phyloP scores from a whole-genome alignment of 2,888 invertebrate species.

The Sclerodermus sp. region DNA sequence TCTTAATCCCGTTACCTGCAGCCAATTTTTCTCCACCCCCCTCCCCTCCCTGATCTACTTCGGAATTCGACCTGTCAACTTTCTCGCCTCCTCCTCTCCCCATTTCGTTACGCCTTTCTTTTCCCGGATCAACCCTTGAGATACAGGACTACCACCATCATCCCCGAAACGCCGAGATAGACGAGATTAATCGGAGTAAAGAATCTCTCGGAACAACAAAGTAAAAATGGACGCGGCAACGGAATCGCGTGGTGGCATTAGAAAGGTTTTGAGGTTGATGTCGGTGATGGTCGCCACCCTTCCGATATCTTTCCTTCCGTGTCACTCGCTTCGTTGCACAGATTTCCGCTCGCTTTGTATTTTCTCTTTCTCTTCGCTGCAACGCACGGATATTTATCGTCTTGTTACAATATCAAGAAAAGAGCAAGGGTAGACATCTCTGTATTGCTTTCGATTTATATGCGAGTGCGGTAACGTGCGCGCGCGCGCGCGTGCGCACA shows the following conservation, averaged over 20 bases:
- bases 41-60: background rate
- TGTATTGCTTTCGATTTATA: background rate
- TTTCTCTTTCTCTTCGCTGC: constrained; percentile 15
- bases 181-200: too few species aligned
- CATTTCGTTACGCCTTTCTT: background rate
- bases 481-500: background rate
- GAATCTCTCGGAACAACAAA: too few species aligned
- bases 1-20: constrained; percentile 54
- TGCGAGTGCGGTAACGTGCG: background rate
- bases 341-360: background rate
- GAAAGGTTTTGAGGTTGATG: too few species aligned
- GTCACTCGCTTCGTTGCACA: background rate
- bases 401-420: constrained; percentile 10
- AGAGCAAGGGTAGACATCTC: background rate
- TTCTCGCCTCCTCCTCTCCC: background rate
- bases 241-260: too few species aligned
- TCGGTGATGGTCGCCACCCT: too few species aligned
- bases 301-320: too few species aligned
- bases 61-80: background rate
- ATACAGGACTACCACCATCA: too few species aligned
- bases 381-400: constrained; percentile 35
- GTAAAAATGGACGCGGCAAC: too few species aligned
- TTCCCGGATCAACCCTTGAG: background rate
- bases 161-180: too few species aligned
- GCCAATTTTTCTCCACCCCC: constrained; percentile 47